Evolutionary conservation across 2,113 vertebrate genomes (phyloP).

Genomic region (Monopterus albus): DNA sequence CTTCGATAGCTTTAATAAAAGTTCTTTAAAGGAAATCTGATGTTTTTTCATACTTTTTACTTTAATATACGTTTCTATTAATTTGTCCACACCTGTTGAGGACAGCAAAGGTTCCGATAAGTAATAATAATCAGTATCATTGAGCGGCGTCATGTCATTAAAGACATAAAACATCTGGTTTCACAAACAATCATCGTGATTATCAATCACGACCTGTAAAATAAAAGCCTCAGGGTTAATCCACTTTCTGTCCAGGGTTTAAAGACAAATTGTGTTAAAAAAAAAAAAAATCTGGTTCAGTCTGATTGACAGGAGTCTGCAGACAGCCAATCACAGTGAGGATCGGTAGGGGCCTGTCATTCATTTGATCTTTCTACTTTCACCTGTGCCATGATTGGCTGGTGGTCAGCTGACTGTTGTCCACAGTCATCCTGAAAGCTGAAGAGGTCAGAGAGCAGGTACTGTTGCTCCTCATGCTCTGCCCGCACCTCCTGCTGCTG

Average conservation of each 20-base stretch:
- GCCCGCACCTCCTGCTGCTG: not conserved
- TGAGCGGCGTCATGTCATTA: too few species aligned
- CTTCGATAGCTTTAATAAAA: too few species aligned
- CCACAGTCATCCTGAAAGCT: slow-evolving; percentile 3
- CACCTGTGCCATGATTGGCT: not conserved
- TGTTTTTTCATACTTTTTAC: too few species aligned
- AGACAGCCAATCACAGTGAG: not conserved
- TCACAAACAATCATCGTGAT: not conserved
- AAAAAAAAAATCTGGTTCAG: not conserved
- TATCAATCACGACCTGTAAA: not conserved
- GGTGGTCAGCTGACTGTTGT: slow-evolving; percentile 21
- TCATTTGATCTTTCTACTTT: too few species aligned
- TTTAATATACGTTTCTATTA: too few species aligned
- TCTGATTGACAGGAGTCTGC: too few species aligned
- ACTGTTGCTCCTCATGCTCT: slow-evolving; percentile 7
- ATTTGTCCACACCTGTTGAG: too few species aligned
- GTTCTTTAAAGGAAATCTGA: too few species aligned
- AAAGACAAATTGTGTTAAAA: too few species aligned
- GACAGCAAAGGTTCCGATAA: too few species aligned
- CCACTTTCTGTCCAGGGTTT: not conserved
- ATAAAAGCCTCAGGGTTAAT: slow-evolving; percentile 4
- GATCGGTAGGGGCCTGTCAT: not conserved
- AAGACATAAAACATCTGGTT: not conserved
- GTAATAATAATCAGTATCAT: too few species aligned
- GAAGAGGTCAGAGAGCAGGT: slow-evolving; percentile 63